Conservation (phyloP, 1,140 invertebrate species). For the Hypothenemus hampei region DNA sequence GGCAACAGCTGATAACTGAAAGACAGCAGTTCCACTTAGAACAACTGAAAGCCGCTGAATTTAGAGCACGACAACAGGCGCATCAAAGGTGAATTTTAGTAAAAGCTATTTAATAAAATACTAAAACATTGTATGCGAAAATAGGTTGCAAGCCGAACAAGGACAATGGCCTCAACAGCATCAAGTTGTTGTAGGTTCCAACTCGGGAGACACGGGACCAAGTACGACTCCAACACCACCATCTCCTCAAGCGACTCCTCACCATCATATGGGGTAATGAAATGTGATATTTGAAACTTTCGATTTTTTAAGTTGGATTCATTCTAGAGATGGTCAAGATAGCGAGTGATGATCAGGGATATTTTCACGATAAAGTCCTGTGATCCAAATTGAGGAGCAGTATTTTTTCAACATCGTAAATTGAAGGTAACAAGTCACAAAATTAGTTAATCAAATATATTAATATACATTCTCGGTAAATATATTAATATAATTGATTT, state of each 20-base stretch:
- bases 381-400: no score
- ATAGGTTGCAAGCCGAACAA: constrained; percentile 57
- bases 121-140: not conserved
- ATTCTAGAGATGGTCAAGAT: constrained; percentile 14
- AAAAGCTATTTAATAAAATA: not conserved
- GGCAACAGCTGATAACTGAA: constrained; percentile 96
- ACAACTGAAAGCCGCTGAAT: constrained; percentile 94
- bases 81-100: constrained; percentile 55
- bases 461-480: no score
- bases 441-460: no score
- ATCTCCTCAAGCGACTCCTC: constrained; percentile 43
- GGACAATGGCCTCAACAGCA: constrained; percentile 49
- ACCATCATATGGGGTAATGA: constrained; percentile 33
- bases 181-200: constrained; percentile 21
- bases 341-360: constrained; percentile 11
- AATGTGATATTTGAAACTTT: not conserved
- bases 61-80: constrained; percentile 85
- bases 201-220: constrained; percentile 34
- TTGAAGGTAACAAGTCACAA: no score
- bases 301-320: not conserved
- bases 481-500: no score
- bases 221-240: constrained; percentile 44
- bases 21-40: constrained; percentile 98
- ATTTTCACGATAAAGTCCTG: not conserved
- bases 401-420: no score